A percentile compares a stretch with the other conserved stretches of the same genome.
Conservation (phyloP, 2,888 invertebrate species). For the Aricia artaxerxes region DNA sequence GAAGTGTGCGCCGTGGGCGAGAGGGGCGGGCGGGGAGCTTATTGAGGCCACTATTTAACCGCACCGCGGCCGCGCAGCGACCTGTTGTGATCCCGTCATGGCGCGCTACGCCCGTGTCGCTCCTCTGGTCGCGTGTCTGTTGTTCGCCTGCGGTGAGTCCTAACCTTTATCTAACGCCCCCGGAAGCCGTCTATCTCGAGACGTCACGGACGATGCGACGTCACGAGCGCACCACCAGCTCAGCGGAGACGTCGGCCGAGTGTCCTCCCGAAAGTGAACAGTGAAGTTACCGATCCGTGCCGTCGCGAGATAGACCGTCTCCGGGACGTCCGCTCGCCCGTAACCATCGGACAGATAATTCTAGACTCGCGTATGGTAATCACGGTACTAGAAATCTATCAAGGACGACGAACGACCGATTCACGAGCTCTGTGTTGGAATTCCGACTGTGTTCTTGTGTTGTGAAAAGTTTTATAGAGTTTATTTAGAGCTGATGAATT, state of each 20-base stretch:
- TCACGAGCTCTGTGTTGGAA: constrained; percentile 49
- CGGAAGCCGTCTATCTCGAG: constrained; percentile 72
- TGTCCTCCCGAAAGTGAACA: constrained; percentile 69
- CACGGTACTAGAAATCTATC: constrained; percentile 60
- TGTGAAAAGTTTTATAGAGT: constrained; percentile 43
- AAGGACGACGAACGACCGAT: constrained; percentile 61
- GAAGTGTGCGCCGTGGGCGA: constrained; percentile 75
- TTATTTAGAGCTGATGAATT: background rate
- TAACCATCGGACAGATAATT: constrained; percentile 64
- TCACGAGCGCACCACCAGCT: constrained; percentile 58
- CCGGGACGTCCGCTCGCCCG: constrained; percentile 53
- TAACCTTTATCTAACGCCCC: constrained; percentile 75
- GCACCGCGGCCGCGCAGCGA: constrained; percentile 76
- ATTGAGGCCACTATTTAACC: constrained; percentile 81
- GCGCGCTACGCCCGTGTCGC: constrained; percentile 81
- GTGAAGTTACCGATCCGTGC: constrained; percentile 65
- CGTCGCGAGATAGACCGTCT: constrained; percentile 70
- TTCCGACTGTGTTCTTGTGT: constrained; percentile 50
- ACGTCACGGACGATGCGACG: constrained; percentile 68
- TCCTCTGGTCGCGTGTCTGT: constrained; percentile 79
- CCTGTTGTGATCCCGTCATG: constrained; percentile 82
- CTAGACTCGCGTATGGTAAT: constrained; percentile 63
- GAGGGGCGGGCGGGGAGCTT: constrained; percentile 77
- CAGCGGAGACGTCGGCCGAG: constrained; percentile 63
- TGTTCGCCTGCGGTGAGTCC: constrained; percentile 80